Evolutionary conservation across 2,797 vertebrate species (phyloP), one percentile per base, ranked within the genome.

Genomic region (Gymnodraco acuticeps): DNA sequence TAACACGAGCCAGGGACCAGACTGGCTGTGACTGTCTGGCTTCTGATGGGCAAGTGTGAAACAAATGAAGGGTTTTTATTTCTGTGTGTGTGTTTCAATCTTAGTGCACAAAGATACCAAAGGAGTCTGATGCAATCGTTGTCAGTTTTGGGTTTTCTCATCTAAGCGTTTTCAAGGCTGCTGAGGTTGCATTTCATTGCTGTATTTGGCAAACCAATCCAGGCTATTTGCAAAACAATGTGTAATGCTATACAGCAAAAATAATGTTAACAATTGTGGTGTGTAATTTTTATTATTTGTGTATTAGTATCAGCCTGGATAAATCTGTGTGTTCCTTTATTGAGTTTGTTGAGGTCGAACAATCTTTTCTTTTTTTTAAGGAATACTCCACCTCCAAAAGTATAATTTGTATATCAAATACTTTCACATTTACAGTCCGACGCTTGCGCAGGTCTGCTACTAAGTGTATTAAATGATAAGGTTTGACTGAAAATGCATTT

Each of bases 51-150:
- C 78, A 85, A 73, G 73, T 75, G 78, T 78, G 85, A 87, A 81
- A 77, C 65, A 72, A 72, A 70, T 74, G 17, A 41, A 73, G 14
- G 66, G 56, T 71, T 68, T 74, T 58, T 77, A 27, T 87, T 45
- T 83, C 8, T 70, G 12, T 58, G 20, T 8, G 60, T n/a, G 16
- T 54, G 50, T 80, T 68, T 77, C 64, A 56, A 73, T 84, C 61
- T 71, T 70, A 51, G 77, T 80, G 67, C 75, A 82, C 81, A 89
- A 66, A 88, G 70, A 93, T 89, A 93, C 93, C 93, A 94, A 95
- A 95, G 90, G 85, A 92, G 83, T 80, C 46, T 8, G 52, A 84
- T 90, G 88, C 81, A 86, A 82, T 93, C 66, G 48, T 83, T 74
- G 82, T 81, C 80, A 82, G 61, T 83, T 90, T 71, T 80, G 41